Percentiles rank a stretch among this genome's conserved stretches.
phyloP scores from a whole-genome alignment of 1,140 invertebrate genomes.

The Lordiphosa mommai region DNA sequence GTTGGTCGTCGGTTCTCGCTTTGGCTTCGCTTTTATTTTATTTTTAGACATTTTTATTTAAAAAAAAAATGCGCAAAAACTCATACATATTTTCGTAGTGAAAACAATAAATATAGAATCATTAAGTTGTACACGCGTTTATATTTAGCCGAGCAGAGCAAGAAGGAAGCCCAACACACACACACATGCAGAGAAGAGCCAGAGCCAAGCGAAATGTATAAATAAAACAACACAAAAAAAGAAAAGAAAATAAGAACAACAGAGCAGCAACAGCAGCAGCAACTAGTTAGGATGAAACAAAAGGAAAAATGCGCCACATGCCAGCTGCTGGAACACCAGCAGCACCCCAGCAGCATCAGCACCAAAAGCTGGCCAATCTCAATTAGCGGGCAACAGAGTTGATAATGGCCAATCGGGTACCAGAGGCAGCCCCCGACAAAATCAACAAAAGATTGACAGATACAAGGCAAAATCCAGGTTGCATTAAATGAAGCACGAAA shows the following conservation, averaged over 20 bases:
- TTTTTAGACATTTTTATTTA: conserved; percentile 47
- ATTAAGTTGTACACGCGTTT: conserved; percentile 78
- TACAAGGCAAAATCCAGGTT: no score
- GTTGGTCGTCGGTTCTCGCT: conserved; percentile 24
- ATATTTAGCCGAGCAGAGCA: conserved; percentile 62
- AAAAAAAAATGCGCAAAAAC: conserved; percentile 74
- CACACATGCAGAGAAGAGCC: conserved; percentile 14
- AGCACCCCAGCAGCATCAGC: not conserved
- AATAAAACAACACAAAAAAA: conserved; percentile 20
- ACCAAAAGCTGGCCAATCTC: not conserved
- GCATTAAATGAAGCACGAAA: no score
- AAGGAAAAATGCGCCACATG: conserved; percentile 13
- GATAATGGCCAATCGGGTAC: not conserved
- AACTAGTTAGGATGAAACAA: conserved; percentile 6
- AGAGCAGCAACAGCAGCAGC: not conserved
- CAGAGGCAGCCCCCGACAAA: no score
- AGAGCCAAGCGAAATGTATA: conserved; percentile 44
- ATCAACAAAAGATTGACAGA: no score
- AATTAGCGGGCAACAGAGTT: conserved; percentile 9
- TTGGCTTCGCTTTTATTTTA: conserved; percentile 14
- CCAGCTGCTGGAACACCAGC: conserved; percentile 17
- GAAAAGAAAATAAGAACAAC: conserved; percentile 27
- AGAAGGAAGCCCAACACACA: conserved; percentile 2
- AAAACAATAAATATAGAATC: conserved; percentile 79
- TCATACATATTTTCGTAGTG: conserved; percentile 78